Evolutionary conservation across 2,113 vertebrate species (phyloP), one percentile per base, ranked within the genome.

Genomic region (Siniperca knerii): DNA sequence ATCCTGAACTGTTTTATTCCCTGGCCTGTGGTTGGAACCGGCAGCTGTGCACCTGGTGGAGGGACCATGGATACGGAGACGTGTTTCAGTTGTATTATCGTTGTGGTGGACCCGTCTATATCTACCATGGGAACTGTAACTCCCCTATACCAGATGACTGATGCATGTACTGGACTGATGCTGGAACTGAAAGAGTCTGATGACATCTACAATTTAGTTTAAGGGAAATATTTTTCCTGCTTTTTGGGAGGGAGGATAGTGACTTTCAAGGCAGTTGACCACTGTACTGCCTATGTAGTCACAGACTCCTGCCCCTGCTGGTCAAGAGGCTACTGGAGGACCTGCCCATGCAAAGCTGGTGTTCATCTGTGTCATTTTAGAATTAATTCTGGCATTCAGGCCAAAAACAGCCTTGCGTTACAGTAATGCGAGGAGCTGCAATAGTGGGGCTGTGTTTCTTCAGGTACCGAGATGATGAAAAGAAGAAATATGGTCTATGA

Each of bases 21-120:
- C 95, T 99, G 3, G 90, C 96, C 76, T 99, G 98, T 16, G 97
- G 97, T 0, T 99, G 98, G 98, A 99, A 99, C 96, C 95, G 97
- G 16, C 98, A 99, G 94, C 96, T 99, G 4, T 99, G 98, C 94
- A 97, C 98, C 0, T 99, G 98, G 98, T 99, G 98, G 98, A 95
- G 95, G 92, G 97, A 99, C 83, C 98, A 99, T 0, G 98, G 98
- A 11, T 99, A 99, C 70, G 94, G 94, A 0, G 97, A 99, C 0
- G 95, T 99, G 73, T 99, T 99, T 0, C 96, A 97, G 55, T 93
- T 95, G 73, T 99, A 99, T 88, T 99, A 97, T 90, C 95, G 64
- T n/a, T 99, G 98, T 0, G 92, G 97, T 11, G 97, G 97, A 21
- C 96, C 96, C 0, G 91, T 99, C 61, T 96, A 92, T 82, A 97